Percentiles rank a stretch among this genome's conserved stretches.
Conservation (phyloP, 2,113 vertebrate species). For the Odobenus rosmarus region DNA sequence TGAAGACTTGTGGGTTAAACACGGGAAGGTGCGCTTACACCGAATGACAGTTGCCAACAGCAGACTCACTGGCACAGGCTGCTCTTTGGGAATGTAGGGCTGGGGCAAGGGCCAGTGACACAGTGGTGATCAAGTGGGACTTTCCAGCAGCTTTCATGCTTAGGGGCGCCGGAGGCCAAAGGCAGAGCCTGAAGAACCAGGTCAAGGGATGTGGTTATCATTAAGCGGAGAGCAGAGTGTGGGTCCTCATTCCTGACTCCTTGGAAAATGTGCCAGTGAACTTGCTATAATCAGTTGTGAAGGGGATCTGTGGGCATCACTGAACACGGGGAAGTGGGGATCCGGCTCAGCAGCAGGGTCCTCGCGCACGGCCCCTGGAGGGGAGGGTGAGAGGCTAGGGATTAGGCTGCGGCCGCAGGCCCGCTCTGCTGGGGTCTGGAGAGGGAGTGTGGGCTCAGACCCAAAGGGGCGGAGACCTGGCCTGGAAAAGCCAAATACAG, state of each 20-base stretch:
- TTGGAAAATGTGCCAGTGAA: constrained; percentile 86
- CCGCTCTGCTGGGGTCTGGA: not conserved
- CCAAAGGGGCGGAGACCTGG: not conserved
- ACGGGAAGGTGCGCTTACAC: not conserved
- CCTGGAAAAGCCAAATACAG: not conserved
- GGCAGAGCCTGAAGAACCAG: constrained; percentile 65
- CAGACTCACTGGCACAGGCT: not conserved
- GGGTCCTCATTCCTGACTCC: constrained; percentile 82
- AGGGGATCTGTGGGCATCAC: constrained; percentile 76
- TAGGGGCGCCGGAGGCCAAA: not conserved
- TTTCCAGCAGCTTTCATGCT: not conserved
- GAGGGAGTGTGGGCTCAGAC: not conserved
- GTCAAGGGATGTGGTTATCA: constrained; percentile 84
- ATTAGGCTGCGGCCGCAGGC: not conserved
- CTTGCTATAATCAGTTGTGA: constrained; percentile 86
- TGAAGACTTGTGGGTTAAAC: too few relatives aligned
- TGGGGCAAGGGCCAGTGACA: not conserved
- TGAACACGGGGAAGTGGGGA: not conserved
- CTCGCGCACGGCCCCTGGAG: not conserved
- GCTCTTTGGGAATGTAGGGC: not conserved
- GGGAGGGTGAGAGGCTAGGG: not conserved
- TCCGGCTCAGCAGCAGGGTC: not conserved
- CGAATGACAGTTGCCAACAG: not conserved
- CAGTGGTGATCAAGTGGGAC: not conserved
- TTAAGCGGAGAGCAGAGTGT: constrained; percentile 80